These are phyloP conservation scores for Netta rufina DNA, from an alignment of 2,797 vertebrate species.

Conservation along the genomic window DNA sequence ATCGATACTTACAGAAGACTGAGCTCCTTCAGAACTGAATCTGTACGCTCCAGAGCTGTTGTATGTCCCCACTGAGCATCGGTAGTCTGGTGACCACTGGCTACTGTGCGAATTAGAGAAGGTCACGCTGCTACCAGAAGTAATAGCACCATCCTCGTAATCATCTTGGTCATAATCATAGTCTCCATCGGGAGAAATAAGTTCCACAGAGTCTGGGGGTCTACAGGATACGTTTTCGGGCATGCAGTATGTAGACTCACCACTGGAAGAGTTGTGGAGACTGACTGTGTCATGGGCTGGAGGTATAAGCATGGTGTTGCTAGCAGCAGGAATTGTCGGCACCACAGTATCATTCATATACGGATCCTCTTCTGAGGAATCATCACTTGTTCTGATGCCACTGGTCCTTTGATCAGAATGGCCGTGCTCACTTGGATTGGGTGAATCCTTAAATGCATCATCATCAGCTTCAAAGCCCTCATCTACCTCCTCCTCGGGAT, in stretches of 20 bases:
- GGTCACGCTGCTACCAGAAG: constrained; percentile 89
- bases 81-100: constrained; percentile 92
- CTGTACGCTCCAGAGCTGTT: constrained; percentile 92
- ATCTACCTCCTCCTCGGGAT: constrained; percentile 91
- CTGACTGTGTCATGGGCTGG: constrained; percentile 62
- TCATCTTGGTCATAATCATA: constrained; percentile 92
- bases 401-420: constrained; percentile 97
- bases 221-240: constrained; percentile 78
- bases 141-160: constrained; percentile 89
- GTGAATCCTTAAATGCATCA: constrained; percentile 94
- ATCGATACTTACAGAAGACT: constrained; percentile 89
- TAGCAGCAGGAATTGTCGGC: constrained; percentile 73
- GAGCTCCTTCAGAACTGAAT: constrained; percentile 94
- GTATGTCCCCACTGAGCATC: constrained; percentile 91
- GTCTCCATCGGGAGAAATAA: constrained; percentile 89
- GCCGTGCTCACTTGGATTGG: constrained; percentile 94
- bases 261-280: constrained; percentile 77
- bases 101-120: constrained; percentile 88
- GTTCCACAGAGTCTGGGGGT: constrained; percentile 80
- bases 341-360: constrained; percentile 91
- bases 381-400: constrained; percentile 96
- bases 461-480: constrained; percentile 96
- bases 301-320: constrained; percentile 68
- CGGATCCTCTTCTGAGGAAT: constrained; percentile 96
- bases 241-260: constrained; percentile 84